Base-by-base conservation (phyloP, 2,113 vertebrate genomes). In the Charina bottae region DNA sequence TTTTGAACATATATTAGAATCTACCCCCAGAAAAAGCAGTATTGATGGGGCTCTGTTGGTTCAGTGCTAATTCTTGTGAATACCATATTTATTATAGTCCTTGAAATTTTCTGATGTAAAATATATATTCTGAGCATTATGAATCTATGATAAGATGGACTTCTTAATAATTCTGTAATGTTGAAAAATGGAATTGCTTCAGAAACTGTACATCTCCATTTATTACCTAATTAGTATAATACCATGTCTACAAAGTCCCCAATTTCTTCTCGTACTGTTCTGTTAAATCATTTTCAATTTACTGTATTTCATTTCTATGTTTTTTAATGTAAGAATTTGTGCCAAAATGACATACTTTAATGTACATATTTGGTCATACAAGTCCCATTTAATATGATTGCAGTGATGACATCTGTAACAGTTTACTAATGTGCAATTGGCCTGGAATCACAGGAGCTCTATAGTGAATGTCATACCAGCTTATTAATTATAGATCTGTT, bases 291-390 rank as follows among this genome's bases (percentile, higher is more conserved):
- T 90, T 93, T 94, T 42, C 88, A 96, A 92, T 78, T 93, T 56
- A 92, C 94, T 93, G 83, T 92, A 46, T 58, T 93, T 49, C 49
- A 49, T 49, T 49, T 83, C 89, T 42, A 2, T 87, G 62, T 93
- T 84, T 90, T 90, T 62, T 33, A 54, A 54, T 53, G 13, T 33
- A 60, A 92, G 95, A 90, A 92, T 23, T 68, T 87, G 0, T 93
- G 95, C 92, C 95, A 97, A 28, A 94, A 92, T 96, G 87, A 89
- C 92, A 95, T 95, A 93, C 91, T 91, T 54, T 94, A 92, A 17
- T 86, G 19, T 15, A 26, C 42, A 33, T 91, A 11, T 89, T 93
- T 89, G 59, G 85, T 59, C 83, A 94, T 46, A 89, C 90, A 91
- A 92, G 4, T 91, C 90, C 92, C 92, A 93, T 94, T 95, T 94